These are phyloP conservation scores for Tenualosa thibaudeaui DNA, from an alignment of 2,797 vertebrate species.

Conservation along the genomic window DNA sequence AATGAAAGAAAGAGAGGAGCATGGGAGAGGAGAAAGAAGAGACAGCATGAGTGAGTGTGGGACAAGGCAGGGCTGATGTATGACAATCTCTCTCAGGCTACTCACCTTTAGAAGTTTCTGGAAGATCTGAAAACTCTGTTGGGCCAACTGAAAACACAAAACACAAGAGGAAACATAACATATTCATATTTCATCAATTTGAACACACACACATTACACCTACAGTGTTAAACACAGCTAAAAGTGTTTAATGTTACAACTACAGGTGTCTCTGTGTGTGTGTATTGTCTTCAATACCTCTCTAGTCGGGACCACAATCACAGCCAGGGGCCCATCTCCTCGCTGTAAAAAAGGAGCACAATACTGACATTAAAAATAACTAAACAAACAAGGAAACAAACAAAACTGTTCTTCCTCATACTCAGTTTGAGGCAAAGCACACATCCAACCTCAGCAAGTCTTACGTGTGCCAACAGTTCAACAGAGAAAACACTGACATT, in stretches of 20 bases:
- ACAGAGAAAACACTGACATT: background rate
- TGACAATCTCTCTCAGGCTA: background rate
- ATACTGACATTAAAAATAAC: background rate
- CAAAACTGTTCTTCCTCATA: no score
- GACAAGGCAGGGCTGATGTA: background rate
- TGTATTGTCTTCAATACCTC: slow-evolving; percentile 61
- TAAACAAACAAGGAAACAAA: no score
- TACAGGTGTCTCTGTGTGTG: background rate
- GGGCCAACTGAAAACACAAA: slow-evolving; percentile 77
- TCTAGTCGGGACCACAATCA: slow-evolving; percentile 87
- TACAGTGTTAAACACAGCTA: background rate
- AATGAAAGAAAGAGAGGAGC: slow-evolving; percentile 18
- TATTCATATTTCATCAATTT: background rate
- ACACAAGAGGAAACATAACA: background rate
- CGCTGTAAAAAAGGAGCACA: slow-evolving; percentile 66
- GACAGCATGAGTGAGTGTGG: background rate
- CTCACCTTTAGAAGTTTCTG: slow-evolving; percentile 94
- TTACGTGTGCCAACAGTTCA: no score
- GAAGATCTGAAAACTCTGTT: slow-evolving; percentile 87
- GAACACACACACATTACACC: background rate
- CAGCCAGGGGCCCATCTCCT: slow-evolving; percentile 86
- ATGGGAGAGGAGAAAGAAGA: background rate
- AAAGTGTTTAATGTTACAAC: background rate
- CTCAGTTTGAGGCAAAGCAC: no score
- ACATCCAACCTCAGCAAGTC: no score